These are phyloP conservation scores for Unio pictorum DNA, from an alignment of 2,888 invertebrate genomes.

Conservation along the genomic window DNA sequence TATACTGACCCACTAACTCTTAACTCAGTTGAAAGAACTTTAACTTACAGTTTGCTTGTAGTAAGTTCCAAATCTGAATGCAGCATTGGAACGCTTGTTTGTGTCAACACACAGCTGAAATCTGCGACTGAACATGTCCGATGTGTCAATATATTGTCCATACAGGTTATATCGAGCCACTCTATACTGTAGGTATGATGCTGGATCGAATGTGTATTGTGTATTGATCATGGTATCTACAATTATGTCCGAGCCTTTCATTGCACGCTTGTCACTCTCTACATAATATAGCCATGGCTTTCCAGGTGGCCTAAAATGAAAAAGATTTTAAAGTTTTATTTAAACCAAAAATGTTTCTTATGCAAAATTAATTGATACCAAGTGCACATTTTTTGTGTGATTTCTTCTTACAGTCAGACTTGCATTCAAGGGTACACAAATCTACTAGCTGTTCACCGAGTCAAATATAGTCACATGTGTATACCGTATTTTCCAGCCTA, in stretches of 20 bases:
- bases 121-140: constrained; percentile 54
- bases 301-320: constrained; percentile 43
- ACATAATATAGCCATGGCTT: constrained; percentile 62
- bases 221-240: constrained; percentile 44
- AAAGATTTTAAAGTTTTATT: background rate
- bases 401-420: too few species aligned
- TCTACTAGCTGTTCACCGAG: too few species aligned
- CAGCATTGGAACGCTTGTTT: constrained; percentile 60
- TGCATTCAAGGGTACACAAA: too few species aligned
- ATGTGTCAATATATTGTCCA: constrained; percentile 68
- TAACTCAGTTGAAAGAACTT: background rate
- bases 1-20: too few species aligned
- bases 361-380: background rate
- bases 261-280: constrained; percentile 5
- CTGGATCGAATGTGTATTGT: constrained; percentile 56
- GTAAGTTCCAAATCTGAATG: constrained; percentile 70
- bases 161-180: constrained; percentile 64
- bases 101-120: constrained; percentile 70
- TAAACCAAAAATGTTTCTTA: background rate
- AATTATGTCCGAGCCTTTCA: constrained; percentile 43
- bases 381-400: background rate
- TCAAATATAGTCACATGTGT: too few species aligned
- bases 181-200: constrained; percentile 56
- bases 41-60: constrained; percentile 62
- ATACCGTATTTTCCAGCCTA: too few species aligned